Conservation (phyloP, 64 coral and sea anemone species). For the Dendrophyllia cribrosa region DNA sequence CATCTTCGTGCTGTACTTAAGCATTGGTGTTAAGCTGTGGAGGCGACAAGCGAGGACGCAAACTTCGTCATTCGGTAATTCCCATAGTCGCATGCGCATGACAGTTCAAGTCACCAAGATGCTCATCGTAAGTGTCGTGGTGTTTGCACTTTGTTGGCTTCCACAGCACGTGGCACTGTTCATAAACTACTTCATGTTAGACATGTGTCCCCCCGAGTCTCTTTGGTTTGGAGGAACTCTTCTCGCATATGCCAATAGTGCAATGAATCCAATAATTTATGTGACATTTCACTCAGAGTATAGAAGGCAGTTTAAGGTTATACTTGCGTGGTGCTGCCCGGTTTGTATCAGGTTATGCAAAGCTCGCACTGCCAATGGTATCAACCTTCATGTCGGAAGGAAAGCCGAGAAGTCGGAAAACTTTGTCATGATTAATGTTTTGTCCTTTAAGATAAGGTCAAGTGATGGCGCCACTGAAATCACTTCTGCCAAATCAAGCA, state of each 20-base stretch:
- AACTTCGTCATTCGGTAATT: conserved; percentile 11
- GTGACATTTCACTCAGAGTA: conserved; percentile 20
- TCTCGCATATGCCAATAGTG: conserved; percentile 65
- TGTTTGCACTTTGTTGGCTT: conserved; percentile 69
- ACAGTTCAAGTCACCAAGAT: conserved; percentile 65
- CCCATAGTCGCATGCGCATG: conserved; percentile 16
- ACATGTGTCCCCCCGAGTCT: conserved; percentile 10
- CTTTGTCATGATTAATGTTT: not conserved
- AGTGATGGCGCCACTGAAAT: not conserved
- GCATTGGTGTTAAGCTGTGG: conserved; percentile 51
- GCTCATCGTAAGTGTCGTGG: conserved; percentile 45
- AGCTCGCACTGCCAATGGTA: not conserved
- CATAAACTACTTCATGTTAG: conserved; percentile 7
- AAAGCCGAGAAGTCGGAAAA: not conserved
- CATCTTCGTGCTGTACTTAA: conserved; percentile 41
- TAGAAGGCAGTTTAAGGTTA: conserved; percentile 12
- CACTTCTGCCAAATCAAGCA: not conserved
- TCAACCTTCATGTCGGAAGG: not conserved
- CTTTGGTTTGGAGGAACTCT: conserved; percentile 46
- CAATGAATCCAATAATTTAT: conserved; percentile 68
- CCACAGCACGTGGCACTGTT: conserved; percentile 57
- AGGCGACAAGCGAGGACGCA: conserved; percentile 12
- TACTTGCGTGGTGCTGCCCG: not conserved
- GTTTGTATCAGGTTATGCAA: not conserved
- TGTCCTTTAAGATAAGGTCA: not conserved